phyloP scores from a whole-genome alignment of 2,797 vertebrate species.

The Spinibarbus caldwelli region DNA sequence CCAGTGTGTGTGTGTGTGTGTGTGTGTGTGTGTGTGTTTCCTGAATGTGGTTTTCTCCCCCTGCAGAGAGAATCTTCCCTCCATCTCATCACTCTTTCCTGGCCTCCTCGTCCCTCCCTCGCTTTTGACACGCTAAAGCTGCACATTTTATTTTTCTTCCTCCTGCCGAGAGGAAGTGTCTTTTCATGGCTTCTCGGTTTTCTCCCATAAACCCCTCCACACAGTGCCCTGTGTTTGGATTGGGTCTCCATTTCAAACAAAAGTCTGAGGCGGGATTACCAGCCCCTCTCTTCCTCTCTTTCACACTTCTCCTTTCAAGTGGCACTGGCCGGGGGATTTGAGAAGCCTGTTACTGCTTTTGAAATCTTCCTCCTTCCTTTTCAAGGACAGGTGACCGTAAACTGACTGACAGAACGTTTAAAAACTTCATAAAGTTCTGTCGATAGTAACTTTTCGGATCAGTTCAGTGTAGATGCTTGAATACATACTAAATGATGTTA shows the following conservation, averaged over 20 bases:
- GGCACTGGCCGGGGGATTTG: conserved; percentile 67
- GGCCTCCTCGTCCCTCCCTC: conserved; percentile 68
- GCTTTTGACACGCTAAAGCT: conserved; percentile 85
- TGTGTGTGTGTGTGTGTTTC: conserved; percentile 64
- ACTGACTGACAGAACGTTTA: not conserved
- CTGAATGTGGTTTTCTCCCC: conserved; percentile 73
- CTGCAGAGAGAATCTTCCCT: conserved; percentile 75
- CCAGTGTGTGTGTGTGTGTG: conserved; percentile 51
- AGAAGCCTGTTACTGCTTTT: conserved; percentile 58
- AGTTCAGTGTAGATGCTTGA: no score
- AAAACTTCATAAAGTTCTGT: not conserved
- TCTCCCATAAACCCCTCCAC: conserved; percentile 75
- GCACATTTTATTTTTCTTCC: conserved; percentile 85
- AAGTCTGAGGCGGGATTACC: conserved; percentile 78
- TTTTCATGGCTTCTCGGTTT: conserved; percentile 80
- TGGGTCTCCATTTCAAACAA: conserved; percentile 83
- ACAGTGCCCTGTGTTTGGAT: conserved; percentile 80
- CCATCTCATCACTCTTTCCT: conserved; percentile 67
- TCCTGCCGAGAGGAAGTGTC: conserved; percentile 86
- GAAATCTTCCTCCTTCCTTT: conserved; percentile 23
- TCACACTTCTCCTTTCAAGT: conserved; percentile 77
- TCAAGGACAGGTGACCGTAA: conserved; percentile 38
- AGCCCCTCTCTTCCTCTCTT: conserved; percentile 75
- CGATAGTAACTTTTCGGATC: not conserved
- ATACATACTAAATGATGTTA: no score